A percentile compares a stretch with the other conserved stretches of the same genome.
Evolutionary conservation across 2,888 invertebrate species (phyloP).

Genomic region (Drosophila villosipedis): DNA sequence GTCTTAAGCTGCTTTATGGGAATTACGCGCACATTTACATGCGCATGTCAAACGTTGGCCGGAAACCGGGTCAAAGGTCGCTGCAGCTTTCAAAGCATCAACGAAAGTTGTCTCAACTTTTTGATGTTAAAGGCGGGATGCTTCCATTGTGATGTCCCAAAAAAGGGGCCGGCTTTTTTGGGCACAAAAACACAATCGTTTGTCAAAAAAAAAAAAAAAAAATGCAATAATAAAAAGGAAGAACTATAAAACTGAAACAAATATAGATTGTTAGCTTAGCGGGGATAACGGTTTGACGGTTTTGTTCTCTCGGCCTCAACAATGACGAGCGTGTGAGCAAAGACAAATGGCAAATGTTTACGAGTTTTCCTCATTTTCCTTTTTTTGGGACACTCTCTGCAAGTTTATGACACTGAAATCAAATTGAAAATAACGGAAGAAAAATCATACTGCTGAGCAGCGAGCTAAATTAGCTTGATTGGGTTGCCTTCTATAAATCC

Average conservation of each 20-base stretch:
- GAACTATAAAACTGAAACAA: constrained; percentile 48
- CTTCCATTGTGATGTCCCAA: constrained; percentile 57
- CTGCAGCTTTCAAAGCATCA: constrained; percentile 70
- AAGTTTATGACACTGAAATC: constrained; percentile 9
- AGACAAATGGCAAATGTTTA: constrained; percentile 37
- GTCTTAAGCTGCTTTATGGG: constrained; percentile 79
- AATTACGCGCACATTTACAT: constrained; percentile 73
- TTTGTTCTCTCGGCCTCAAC: constrained; percentile 25
- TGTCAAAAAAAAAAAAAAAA: constrained; percentile 16
- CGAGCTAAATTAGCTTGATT: not conserved
- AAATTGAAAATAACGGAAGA: not conserved
- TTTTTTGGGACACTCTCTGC: not conserved
- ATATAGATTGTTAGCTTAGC: constrained; percentile 57
- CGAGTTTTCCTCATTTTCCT: constrained; percentile 6
- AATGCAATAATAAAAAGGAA: constrained; percentile 7
- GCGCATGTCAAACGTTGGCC: constrained; percentile 72
- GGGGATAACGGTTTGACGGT: constrained; percentile 50
- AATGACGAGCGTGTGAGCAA: constrained; percentile 51
- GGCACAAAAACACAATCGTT: constrained; percentile 49
- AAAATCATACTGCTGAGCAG: not conserved
- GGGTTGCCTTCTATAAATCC: not conserved
- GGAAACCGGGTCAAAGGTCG: constrained; percentile 66
- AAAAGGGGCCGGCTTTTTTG: constrained; percentile 44
- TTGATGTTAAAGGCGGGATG: constrained; percentile 67
- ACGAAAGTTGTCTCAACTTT: constrained; percentile 64